These are phyloP conservation scores for Xenopus borealis DNA, from an alignment of 2,113 vertebrate genomes.

Conservation along the genomic window DNA sequence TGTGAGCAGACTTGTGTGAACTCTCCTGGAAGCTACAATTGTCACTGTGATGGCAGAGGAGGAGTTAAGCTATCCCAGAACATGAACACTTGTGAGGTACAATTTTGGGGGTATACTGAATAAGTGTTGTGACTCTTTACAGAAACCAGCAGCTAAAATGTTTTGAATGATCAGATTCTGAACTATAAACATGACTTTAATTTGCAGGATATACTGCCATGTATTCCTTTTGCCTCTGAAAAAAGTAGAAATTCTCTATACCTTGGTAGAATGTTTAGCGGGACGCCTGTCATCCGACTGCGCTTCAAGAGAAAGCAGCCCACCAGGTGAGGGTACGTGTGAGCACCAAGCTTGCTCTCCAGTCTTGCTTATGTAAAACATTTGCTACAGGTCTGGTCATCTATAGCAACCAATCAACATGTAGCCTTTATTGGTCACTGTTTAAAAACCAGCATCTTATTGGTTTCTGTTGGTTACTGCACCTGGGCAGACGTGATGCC, in stretches of 20 bases:
- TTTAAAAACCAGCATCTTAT: too few relatives aligned
- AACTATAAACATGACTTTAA: conserved; percentile 18
- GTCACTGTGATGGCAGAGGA: conserved; percentile 87
- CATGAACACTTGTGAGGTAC: conserved; percentile 88
- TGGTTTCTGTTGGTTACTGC: too few relatives aligned
- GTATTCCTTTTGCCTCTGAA: conserved; percentile 70
- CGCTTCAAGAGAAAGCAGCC: conserved; percentile 84
- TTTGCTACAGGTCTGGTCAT: too few relatives aligned
- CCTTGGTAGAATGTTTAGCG: conserved; percentile 91
- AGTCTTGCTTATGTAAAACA: too few relatives aligned
- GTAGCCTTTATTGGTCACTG: too few relatives aligned
- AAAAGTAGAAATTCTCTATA: conserved; percentile 88
- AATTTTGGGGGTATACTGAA: not conserved
- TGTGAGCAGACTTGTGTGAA: conserved; percentile 89
- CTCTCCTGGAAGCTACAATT: conserved; percentile 82
- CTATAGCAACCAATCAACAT: too few relatives aligned
- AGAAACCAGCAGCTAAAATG: not conserved
- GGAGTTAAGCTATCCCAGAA: conserved; percentile 81
- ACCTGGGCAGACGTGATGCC: too few relatives aligned
- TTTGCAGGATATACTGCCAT: conserved; percentile 76
- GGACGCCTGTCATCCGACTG: conserved; percentile 81
- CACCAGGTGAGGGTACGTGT: conserved; percentile 75
- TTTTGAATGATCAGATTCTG: not conserved
- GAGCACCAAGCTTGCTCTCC: not conserved
- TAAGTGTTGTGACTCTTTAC: not conserved